Percentiles rank a stretch among this genome's conserved stretches.
Conservation (phyloP, 2,888 invertebrate genomes). For the Acanthosepion pharaonis region DNA sequence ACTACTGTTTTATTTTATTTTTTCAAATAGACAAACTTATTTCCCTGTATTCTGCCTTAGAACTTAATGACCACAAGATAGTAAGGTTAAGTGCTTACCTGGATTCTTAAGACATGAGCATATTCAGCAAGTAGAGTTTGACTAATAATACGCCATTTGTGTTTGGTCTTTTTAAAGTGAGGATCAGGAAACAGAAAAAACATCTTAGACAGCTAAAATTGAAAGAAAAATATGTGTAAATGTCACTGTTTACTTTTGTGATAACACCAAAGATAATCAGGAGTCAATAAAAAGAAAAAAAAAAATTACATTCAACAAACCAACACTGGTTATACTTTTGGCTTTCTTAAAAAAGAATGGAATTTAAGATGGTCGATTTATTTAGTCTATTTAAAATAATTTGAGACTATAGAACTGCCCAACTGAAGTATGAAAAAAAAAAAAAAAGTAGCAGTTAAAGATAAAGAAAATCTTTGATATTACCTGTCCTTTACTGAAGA, state of each 20-base stretch:
- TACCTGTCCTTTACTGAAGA: slow-evolving; percentile 94
- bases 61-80: too few relatives aligned
- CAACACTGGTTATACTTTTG: too few relatives aligned
- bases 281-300: neutral
- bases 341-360: too few relatives aligned
- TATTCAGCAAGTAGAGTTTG: slow-evolving; percentile 94
- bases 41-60: too few relatives aligned
- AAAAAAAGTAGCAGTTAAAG: too few relatives aligned
- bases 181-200: slow-evolving; percentile 99
- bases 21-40: too few relatives aligned
- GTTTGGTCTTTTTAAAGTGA: slow-evolving; percentile 98
- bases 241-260: neutral
- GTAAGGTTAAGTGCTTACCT: slow-evolving; percentile 78
- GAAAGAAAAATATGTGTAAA: neutral
- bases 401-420: too few relatives aligned
- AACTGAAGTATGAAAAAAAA: too few relatives aligned
- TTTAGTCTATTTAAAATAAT: too few relatives aligned
- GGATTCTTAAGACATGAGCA: slow-evolving; percentile 90
- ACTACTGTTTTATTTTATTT: too few relatives aligned
- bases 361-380: too few relatives aligned
- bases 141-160: slow-evolving; percentile 99
- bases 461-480: neutral
- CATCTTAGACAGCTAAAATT: slow-evolving; percentile 88
- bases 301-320: neutral
- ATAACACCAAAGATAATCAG: neutral